Evolutionary conservation across 2,113 vertebrate genomes (phyloP), one percentile per base, ranked within the genome.

Genomic region (Gallinago undulata): DNA sequence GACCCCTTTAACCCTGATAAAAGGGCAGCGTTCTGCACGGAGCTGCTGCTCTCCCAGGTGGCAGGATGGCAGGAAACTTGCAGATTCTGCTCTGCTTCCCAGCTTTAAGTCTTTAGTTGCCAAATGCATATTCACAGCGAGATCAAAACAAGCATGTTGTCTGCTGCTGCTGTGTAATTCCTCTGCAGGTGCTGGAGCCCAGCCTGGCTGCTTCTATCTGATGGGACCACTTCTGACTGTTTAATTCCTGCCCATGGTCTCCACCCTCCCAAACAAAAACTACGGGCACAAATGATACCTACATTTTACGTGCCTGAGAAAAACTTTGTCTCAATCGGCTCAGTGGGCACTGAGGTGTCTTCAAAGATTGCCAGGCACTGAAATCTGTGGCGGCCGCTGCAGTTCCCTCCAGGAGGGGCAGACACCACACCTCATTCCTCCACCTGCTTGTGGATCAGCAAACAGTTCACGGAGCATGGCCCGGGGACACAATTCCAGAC

Each of bases 311-410:
- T 35, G 45, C 63, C 37, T 73, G 78, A 50, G 87, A 85, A 37
- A 31, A 41, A 21, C 57, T 56, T 53, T 2, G 6, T 81, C 90
- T 93, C 51, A 7, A 3, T 94, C 45, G 81, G 50, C 60, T 77
- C 2, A 1, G 28, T 10, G 50, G 22, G 45, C 81, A 30, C 67
- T 1, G 5, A 73, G 68, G 68, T 1, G 0, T 5, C 56, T 87
- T 76, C 75, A 79, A 23, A 85, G 78, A 11, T 33, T 39, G 41
- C 23, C 0, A 0, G 41, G 73, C 37, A 11, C 7, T 51, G 77
- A 31, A 37, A 59, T 14, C 27, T 0, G 0, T 1, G 3, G 19
- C 39, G 8, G 51, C n/a, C 0, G 1, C 56, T 67, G 62, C 1
- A 0, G 6, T 64, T 92, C 83, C 35, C 59, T 69, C 27, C 0